Conservation (phyloP, 2,797 vertebrate genomes). For the Buphagus erythrorhynchus region DNA sequence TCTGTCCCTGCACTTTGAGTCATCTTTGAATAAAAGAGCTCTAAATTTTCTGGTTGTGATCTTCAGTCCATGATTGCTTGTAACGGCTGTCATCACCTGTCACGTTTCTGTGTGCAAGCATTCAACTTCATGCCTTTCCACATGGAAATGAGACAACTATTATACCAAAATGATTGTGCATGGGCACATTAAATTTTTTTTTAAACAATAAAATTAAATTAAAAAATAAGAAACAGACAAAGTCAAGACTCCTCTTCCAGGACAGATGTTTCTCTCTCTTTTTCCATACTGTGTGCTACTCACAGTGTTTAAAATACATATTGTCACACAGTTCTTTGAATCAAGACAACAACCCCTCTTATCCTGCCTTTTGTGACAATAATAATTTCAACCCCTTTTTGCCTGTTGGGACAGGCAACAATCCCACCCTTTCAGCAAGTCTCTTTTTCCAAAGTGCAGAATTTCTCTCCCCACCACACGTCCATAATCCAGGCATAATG, state of each 20-base stretch:
- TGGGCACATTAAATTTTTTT: not conserved
- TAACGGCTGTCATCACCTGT: not conserved
- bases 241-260: not conserved
- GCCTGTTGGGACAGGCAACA: not conserved
- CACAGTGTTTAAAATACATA: not conserved
- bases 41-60: not conserved
- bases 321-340: not conserved
- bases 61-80: not conserved
- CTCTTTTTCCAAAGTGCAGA: not conserved
- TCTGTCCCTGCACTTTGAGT: not conserved
- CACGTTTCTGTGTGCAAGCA: not conserved
- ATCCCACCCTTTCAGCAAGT: not conserved
- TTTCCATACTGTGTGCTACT: not conserved
- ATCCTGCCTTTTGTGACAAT: not conserved
- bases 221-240: not conserved
- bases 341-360: not conserved
- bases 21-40: not conserved
- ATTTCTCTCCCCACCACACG: not conserved
- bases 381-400: not conserved
- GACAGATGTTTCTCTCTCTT: not conserved
- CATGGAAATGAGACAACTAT: not conserved
- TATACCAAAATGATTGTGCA: not conserved
- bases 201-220: not conserved
- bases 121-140: not conserved
- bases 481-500: not conserved